Evolutionary conservation across 1,140 invertebrate genomes (phyloP).

Genomic region (Oreohelix idahoensis): DNA sequence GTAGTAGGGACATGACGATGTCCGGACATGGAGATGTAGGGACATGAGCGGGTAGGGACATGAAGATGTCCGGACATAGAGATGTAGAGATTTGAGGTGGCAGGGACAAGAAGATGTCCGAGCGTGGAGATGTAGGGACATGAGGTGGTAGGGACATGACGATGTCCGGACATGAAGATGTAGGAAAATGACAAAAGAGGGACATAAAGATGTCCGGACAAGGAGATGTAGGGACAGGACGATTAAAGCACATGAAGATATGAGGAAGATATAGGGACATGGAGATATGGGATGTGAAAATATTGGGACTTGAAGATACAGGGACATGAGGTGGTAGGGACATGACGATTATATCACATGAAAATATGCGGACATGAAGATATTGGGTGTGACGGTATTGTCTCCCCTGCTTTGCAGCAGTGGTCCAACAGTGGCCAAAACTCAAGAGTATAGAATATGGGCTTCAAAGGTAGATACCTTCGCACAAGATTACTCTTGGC

Average conservation of each 20-base stretch:
- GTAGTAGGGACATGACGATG: not conserved
- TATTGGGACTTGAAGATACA: too few relatives aligned
- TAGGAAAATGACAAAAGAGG: too few relatives aligned
- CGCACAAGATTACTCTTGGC: too few relatives aligned
- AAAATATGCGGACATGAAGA: conserved; percentile 1
- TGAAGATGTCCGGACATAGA: not conserved
- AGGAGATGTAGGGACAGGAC: not conserved
- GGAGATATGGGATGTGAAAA: too few relatives aligned
- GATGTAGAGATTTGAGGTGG: not conserved
- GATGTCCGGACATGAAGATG: not conserved
- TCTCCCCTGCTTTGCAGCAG: too few relatives aligned
- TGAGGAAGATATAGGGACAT: not conserved
- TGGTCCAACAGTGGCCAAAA: too few relatives aligned
- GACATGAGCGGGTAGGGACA: not conserved
- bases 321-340: not conserved
- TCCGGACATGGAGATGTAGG: not conserved
- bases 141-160: not conserved
- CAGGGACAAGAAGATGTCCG: not conserved
- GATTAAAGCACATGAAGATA: too few relatives aligned
- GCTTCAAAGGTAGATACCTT: too few relatives aligned
- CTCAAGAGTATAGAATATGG: too few relatives aligned
- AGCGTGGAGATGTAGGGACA: not conserved
- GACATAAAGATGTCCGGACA: not conserved
- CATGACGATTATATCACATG: not conserved
- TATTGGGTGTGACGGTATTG: too few relatives aligned